Conservation (phyloP, 1,140 invertebrate genomes). For the Sogatella furcifera region DNA sequence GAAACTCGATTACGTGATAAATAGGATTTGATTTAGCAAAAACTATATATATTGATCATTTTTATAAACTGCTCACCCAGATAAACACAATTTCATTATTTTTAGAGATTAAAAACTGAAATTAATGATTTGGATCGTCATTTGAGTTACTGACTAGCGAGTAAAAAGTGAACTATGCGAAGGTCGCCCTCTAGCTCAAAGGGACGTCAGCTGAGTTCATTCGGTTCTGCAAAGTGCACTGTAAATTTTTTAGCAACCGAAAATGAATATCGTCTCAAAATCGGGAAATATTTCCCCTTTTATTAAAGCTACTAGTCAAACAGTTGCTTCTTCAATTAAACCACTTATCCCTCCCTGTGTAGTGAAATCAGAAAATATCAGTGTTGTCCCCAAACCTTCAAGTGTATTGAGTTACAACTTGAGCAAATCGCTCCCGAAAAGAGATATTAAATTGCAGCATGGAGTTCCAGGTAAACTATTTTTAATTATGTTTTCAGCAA, state of each 20-base stretch:
- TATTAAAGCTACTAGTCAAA: slow-evolving; percentile 43
- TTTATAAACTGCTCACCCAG: too few species aligned
- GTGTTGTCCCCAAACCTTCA: slow-evolving; percentile 20
- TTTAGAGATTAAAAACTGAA: background rate
- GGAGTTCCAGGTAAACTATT: slow-evolving; percentile 38
- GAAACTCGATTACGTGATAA: too few species aligned
- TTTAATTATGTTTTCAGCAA: background rate
- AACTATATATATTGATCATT: too few species aligned
- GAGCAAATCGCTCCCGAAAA: slow-evolving; percentile 38
- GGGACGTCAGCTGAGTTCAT: background rate
- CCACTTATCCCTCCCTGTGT: slow-evolving; percentile 35
- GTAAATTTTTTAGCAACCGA: background rate
- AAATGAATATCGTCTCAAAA: slow-evolving; percentile 47
- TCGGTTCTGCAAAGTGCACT: background rate
- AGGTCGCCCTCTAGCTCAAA: background rate
- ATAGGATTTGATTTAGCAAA: too few species aligned
- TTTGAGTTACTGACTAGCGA: slow-evolving; percentile 8
- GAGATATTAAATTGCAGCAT: slow-evolving; percentile 40
- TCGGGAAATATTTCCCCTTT: slow-evolving; percentile 46
- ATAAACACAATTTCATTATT: background rate
- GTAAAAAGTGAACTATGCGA: slow-evolving; percentile 8
- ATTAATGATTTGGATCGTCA: background rate
- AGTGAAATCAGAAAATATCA: slow-evolving; percentile 33
- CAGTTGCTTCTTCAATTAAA: slow-evolving; percentile 40
- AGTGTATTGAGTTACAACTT: slow-evolving; percentile 28